Evolutionary conservation across 1,140 invertebrate genomes (phyloP).

Genomic region (Eueides isabella): DNA sequence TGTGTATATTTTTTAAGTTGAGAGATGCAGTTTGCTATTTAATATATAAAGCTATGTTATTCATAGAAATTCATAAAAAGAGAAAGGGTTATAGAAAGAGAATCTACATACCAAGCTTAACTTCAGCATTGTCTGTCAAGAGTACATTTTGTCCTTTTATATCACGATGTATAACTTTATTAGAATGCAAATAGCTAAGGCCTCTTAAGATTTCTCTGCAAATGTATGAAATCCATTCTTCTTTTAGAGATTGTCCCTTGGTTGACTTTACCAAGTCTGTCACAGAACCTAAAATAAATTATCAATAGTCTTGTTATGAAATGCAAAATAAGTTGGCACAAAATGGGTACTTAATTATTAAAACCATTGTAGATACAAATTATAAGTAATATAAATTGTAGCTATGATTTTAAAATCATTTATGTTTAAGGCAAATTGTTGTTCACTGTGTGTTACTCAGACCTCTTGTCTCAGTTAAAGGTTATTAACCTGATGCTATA

Average conservation of each 20-base stretch:
- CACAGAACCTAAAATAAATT: constrained; percentile 88
- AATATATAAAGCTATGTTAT: too few species aligned
- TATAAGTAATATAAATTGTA: too few species aligned
- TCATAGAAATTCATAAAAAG: background rate
- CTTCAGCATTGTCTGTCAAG: constrained; percentile 99
- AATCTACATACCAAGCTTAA: constrained; percentile 91
- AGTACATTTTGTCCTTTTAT: constrained; percentile 99
- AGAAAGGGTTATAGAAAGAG: background rate
- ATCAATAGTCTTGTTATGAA: background rate
- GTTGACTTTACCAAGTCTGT: constrained; percentile 99
- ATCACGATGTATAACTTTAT: constrained; percentile 99
- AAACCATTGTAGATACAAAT: too few species aligned
- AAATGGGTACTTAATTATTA: too few species aligned
- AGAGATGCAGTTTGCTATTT: too few species aligned
- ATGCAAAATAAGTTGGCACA: background rate
- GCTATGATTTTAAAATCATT: background rate
- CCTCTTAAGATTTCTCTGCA: constrained; percentile 98
- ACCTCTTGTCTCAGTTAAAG: constrained; percentile 22
- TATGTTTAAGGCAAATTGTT: constrained; percentile 7
- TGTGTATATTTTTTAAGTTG: too few species aligned
- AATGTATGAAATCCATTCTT: constrained; percentile 99
- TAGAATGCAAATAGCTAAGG: constrained; percentile 98
- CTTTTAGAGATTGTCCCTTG: constrained; percentile 98
- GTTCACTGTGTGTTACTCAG: constrained; percentile 21
- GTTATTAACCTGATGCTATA: constrained; percentile 19